Conservation (phyloP, 2,113 vertebrate genomes). For the Plecturocebus donacophilus region DNA sequence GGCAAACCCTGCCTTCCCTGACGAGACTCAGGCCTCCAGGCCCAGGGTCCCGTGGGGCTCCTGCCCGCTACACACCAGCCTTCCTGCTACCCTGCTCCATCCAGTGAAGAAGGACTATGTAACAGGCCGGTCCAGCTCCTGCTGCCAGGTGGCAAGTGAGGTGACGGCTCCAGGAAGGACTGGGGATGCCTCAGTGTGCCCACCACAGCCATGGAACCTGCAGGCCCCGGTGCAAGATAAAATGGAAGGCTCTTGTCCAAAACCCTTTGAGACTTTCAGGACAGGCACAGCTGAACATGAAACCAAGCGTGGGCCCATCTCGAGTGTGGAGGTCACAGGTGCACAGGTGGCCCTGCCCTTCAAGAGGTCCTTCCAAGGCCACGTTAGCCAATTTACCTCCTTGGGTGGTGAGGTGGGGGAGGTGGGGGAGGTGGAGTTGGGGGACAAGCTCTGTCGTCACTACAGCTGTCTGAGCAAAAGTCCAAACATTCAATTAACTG, state of each 20-base stretch:
- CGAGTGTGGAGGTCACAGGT: not conserved
- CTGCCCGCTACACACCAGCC: not conserved
- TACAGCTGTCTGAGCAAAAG: not conserved
- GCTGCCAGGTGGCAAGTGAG: not conserved
- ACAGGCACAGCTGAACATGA: not conserved
- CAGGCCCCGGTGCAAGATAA: not conserved
- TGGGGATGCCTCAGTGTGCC: not conserved
- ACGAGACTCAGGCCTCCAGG: not conserved
- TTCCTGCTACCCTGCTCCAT: not conserved
- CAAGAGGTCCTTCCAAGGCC: not conserved
- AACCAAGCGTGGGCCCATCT: not conserved
- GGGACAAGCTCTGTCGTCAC: not conserved
- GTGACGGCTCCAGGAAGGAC: not conserved
- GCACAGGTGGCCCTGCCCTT: not conserved
- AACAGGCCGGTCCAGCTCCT: not conserved
- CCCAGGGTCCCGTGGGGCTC: not conserved
- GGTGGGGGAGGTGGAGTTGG: not conserved
- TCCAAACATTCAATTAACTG: not conserved
- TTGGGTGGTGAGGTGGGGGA: not conserved
- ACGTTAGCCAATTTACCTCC: not conserved
- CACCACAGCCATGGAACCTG: not conserved
- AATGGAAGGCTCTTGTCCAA: not conserved
- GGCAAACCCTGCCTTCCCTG: not conserved
- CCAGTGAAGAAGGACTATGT: not conserved
- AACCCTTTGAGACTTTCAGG: not conserved